These are phyloP conservation scores for Athene cunicularia DNA, from an alignment of 2,113 vertebrate species.

Conservation along the genomic window DNA sequence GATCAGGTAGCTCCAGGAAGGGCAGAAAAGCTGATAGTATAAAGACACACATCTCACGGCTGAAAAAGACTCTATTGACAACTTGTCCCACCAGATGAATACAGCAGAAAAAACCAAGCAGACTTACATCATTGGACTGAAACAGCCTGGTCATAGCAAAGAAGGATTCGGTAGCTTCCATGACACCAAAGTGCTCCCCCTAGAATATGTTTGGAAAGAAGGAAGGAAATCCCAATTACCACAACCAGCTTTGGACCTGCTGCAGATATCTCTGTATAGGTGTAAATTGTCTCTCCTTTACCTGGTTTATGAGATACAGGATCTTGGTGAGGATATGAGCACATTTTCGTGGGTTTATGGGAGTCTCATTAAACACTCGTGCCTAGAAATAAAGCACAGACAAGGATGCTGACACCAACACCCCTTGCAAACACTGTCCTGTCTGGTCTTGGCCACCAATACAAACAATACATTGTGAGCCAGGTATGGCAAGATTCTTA, in stretches of 20 bases:
- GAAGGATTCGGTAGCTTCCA: slow-evolving; percentile 95
- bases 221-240: not conserved
- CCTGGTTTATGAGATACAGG: slow-evolving; percentile 98
- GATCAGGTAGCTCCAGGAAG: not conserved
- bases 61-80: not conserved
- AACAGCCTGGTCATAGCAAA: slow-evolving; percentile 99
- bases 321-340: slow-evolving; percentile 98
- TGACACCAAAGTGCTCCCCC: slow-evolving; percentile 97
- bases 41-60: not conserved
- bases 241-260: not conserved
- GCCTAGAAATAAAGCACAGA: slow-evolving; percentile 71
- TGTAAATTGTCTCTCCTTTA: slow-evolving; percentile 39
- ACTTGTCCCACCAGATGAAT: not conserved
- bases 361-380: slow-evolving; percentile 84
- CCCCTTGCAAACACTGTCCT: not conserved
- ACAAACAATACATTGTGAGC: not conserved
- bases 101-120: not conserved
- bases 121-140: slow-evolving; percentile 95
- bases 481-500: not conserved
- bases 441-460: not conserved
- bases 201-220: slow-evolving; percentile 44
- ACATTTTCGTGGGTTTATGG: slow-evolving; percentile 93
- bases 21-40: not conserved
- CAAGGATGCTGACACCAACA: not conserved
- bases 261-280: not conserved